Conservation (phyloP, 2,797 vertebrate species). For the Trachops cirrhosus region DNA sequence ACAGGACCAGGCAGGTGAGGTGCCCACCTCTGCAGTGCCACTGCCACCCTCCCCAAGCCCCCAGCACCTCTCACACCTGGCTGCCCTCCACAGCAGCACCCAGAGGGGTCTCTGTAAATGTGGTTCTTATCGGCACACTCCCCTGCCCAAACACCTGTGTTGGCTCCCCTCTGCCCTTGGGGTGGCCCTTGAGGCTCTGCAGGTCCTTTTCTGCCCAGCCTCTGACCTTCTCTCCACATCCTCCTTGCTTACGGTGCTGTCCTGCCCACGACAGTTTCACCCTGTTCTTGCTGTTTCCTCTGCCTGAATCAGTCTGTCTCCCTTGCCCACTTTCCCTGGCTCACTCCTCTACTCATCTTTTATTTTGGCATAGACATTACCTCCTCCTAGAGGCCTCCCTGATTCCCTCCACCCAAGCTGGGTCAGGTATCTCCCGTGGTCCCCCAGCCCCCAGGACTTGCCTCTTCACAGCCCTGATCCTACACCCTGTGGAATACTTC, state of each 20-base stretch:
- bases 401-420: neutral
- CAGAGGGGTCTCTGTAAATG: neutral
- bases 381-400: neutral
- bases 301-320: neutral
- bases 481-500: neutral
- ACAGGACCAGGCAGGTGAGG: slow-evolving; percentile 96
- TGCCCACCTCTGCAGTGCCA: neutral
- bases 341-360: neutral
- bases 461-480: neutral
- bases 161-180: neutral
- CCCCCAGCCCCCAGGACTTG: neutral
- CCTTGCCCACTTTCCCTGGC: neutral
- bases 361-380: neutral
- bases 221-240: neutral
- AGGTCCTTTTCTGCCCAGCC: neutral
- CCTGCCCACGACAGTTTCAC: neutral
- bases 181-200: neutral
- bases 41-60: neutral
- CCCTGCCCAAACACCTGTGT: neutral
- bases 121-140: neutral
- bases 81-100: neutral
- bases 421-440: neutral
- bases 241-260: neutral
- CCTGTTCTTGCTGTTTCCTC: neutral
- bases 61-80: neutral